Evolutionary conservation across 1,140 invertebrate genomes (phyloP), one percentile per base, ranked within the genome.

Genomic region (Ceratina calcarata): DNA sequence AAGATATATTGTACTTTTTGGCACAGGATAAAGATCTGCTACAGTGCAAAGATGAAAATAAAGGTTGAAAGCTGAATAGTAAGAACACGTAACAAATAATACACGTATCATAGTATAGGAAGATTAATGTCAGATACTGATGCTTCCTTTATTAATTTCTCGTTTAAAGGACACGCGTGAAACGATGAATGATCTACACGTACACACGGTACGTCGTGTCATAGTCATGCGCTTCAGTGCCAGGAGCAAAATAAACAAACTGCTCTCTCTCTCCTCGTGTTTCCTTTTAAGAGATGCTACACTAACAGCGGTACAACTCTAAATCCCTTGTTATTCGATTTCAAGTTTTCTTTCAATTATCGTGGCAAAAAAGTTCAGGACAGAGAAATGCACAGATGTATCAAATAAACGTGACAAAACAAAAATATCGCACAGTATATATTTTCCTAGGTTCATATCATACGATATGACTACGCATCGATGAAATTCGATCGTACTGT

Each of bases 401-500:
- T 10, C 27, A 4, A 32, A 4, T 32, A 1, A 4, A 32, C 4
- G 4, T 4, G 27, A 32, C 4, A 2, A 32, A 32, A 32, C 27
- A 32, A 32, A 32, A 32, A 45, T n/a, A 18, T 16, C 10, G 55
- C 55, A 57, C 66, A 24, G 16, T 57, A 55, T 45, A 51, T 7
- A 37, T 78, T 62, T 55, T 53, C 49, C 18, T 27, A 2, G 57
- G 53, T 62, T 51, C 37, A 22, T 24, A n/a, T 62, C 27, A 27
- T 37, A 16, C 83, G 75, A 79, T 71, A 80, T 37, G 24, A 24
- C n/a, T 16, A 60, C 20, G 57, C 69, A 78, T 79, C 74, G 74
- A 67, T 37, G 80, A 79, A 82, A 86, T 82, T 57, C 61, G 64
- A 85, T 82, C 78, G 61, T n/a, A 22, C 24, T 37, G 15, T 85